Evolutionary conservation across 2,113 vertebrate genomes (phyloP), one percentile per base, ranked within the genome.

Genomic region (Seriola quinqueradiata): DNA sequence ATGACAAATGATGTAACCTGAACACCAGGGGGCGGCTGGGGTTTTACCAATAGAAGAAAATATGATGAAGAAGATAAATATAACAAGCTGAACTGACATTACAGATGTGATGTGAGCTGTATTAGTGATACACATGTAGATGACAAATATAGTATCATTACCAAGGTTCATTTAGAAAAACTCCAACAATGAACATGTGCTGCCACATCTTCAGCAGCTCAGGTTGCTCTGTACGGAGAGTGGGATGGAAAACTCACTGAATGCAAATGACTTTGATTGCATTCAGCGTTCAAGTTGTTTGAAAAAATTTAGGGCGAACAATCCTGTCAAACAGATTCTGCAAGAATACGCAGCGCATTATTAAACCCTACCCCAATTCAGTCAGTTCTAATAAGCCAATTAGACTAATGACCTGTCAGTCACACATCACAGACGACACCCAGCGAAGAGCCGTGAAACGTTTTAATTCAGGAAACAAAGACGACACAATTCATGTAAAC

Each of bases 361-460:
- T 79, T 76, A 38, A 88, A 70, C 42, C n/a, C 42, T 23, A 32
- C 55, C 25, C 50, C 38, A 5, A 60, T 69, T 69, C 69, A 70
- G 79, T 60, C 71, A 60, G 4, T 75, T 70, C 68, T 50, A 65
- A 76, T 75, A 64, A 85, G 61, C 61, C 57, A 17, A 66, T 77
- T 70, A 73, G 65, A 65, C 46, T 46, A 73, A 83, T 69, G 19
- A 36, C 34, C 36, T 76, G 71, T 69, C 83, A 84, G 5, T 82
- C 71, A 81, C 2, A 66, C 52, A 54, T 77, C 42, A 71, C n/a
- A 73, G 55, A n/a, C 4, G 42, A 70, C 13, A 12, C 28, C 32
- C 12, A 14, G 34, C 19, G 52, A 75, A 8, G 50, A 74, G 14
- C 3, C 0, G 7, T 5, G 0, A 36, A 70, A 65, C 52, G 21